Evolutionary conservation across 2,113 vertebrate genomes (phyloP).

Genomic region (Delphinus delphis): DNA sequence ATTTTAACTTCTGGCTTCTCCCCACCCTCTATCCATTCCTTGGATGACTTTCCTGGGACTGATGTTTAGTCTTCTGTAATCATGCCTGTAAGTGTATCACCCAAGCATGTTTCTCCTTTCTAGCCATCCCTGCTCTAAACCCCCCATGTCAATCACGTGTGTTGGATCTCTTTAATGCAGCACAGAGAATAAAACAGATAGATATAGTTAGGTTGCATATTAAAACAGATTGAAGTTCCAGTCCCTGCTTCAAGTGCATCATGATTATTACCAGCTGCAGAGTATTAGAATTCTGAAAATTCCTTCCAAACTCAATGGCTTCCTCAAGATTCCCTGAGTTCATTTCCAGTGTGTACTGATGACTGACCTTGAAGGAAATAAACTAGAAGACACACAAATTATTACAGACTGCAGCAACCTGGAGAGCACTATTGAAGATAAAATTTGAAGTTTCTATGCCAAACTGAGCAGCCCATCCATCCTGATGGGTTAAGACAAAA

Average conservation of each 20-base stretch:
- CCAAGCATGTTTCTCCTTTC: neutral
- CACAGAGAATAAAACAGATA: neutral
- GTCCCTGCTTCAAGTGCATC: neutral
- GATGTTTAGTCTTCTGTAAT: neutral
- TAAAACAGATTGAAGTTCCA: slow-evolving; percentile 1
- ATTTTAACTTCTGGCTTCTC: neutral
- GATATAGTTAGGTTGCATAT: neutral
- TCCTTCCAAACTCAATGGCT: neutral
- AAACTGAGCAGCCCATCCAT: neutral
- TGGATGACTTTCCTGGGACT: neutral
- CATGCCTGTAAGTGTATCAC: neutral
- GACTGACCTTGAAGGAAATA: neutral
- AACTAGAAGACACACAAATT: neutral
- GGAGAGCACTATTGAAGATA: neutral
- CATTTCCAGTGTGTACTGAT: neutral
- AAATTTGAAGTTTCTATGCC: neutral
- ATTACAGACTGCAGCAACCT: neutral
- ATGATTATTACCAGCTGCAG: neutral
- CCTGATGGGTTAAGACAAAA: neutral
- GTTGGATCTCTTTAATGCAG: neutral
- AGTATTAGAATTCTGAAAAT: neutral
- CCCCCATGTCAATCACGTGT: neutral
- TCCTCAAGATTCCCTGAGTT: neutral
- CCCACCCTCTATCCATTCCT: neutral
- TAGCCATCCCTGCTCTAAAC: neutral